Base-by-base conservation (phyloP, 2,888 invertebrate species). In the Diogma glabrata region DNA sequence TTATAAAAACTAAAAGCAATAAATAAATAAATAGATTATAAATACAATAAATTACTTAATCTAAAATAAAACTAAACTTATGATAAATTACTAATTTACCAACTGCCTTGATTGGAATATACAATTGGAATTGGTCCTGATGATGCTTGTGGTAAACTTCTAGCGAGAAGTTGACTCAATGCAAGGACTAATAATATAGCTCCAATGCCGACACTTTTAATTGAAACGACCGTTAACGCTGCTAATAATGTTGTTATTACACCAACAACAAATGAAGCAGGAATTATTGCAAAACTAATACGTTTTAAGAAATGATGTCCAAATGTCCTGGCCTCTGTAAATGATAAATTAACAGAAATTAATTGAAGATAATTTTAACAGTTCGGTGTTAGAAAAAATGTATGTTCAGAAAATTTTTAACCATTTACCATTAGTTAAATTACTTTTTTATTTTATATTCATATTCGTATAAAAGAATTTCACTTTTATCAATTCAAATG, bases 241-340 rank as follows among this genome's bases (percentile, higher is more conserved):
- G 81, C 76, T 52, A 84, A 67, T 47, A 85, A 70, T 1, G 84
- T 84, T 49, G 84, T 84, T 52, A 84, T 83, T 49, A 85, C 81
- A 17, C 86, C 86, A 59, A 85, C 65, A 51, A 85, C 84, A 71
- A 84, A 85, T 73, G 84, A 84, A 52, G 83, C 80, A 0, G 83
- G 84, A 40, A 85, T 75, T 58, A 85, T 71, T 30, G 84, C 78
- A 63, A 84, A 78, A 54, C 81, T 81, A 48, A 85, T 74, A 23
- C 84, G 73, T 60, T 83, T 82, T 57, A 84, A 67, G 12, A 82
- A 78, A 63, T 82, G 81, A 65, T 82, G 82, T 23, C 82, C 84
- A 58, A 85, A 79, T 53, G 84, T 85, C 58, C 85, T 77, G 59
- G 80, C 77, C 71, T 74, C 74, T 70, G 60, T 61, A 59, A 63